A percentile compares a stretch with the other conserved stretches of the same genome.
Evolutionary conservation across 2,113 vertebrate genomes (phyloP).

Genomic region (Lycaon pictus): DNA sequence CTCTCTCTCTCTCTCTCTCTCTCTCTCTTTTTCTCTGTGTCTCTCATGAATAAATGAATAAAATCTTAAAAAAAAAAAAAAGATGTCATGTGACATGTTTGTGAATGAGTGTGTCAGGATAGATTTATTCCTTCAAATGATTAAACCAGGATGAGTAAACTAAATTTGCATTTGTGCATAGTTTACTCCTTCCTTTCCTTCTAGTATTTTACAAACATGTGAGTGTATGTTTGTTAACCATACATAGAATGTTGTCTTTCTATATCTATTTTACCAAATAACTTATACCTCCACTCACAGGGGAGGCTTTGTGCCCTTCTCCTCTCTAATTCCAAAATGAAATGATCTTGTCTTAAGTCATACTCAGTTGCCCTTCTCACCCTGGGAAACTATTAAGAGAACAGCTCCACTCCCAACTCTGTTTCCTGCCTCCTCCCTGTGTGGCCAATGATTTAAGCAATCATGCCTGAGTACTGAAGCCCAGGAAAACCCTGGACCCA

Average conservation of each 20-base stretch:
- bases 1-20: no score
- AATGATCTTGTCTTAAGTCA: neutral
- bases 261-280: neutral
- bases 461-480: neutral
- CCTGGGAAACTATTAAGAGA: neutral
- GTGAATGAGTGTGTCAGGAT: neutral
- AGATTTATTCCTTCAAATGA: conserved; percentile 5
- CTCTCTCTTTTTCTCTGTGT: no score
- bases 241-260: neutral
- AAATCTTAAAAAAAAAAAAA: neutral
- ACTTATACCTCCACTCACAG: neutral
- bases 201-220: neutral
- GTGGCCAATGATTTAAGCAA: neutral
- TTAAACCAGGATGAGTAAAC: neutral
- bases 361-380: neutral
- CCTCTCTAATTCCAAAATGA: neutral
- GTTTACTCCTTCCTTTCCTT: neutral
- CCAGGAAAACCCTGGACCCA: neutral
- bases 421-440: neutral
- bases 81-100: neutral
- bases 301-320: neutral
- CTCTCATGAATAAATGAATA: no score
- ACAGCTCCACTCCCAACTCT: neutral
- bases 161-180: neutral
- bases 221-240: neutral